Evolutionary conservation across 2,888 invertebrate genomes (phyloP).

Genomic region (Lepidocyrtoides sp.): DNA sequence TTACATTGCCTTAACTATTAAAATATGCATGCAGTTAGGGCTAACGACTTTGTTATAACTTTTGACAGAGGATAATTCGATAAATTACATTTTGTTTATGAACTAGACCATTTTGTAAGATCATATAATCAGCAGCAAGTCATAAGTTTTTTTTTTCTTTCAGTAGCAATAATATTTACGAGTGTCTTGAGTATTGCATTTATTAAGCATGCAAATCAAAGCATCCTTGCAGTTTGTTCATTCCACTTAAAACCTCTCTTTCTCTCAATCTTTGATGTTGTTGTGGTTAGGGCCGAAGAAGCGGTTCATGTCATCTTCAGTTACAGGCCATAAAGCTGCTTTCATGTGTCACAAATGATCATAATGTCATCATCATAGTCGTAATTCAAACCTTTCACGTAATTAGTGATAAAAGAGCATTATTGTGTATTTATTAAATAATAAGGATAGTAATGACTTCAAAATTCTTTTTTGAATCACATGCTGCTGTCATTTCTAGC

Average conservation of each 20-base stretch:
- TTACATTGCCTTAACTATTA: neutral
- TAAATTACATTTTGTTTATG: neutral
- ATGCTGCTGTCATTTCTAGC: conserved; percentile 21
- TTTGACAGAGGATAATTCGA: neutral
- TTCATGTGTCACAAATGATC: conserved; percentile 64
- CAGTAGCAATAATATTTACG: neutral
- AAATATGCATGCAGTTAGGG: neutral
- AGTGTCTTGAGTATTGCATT: neutral
- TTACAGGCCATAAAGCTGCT: conserved; percentile 57
- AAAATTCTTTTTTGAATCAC: conserved; percentile 27
- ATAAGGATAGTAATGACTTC: conserved; percentile 16
- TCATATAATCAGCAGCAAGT: neutral
- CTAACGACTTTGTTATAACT: conserved; percentile 11
- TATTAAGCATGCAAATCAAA: neutral
- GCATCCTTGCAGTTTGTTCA: neutral
- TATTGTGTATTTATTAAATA: conserved; percentile 48
- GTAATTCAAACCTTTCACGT: conserved; percentile 32
- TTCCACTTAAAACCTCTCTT: neutral
- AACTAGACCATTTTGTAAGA: neutral
- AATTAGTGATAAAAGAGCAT: conserved; percentile 41
- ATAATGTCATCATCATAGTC: conserved; percentile 43
- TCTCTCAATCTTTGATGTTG: neutral
- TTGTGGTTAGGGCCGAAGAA: neutral
- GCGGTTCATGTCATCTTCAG: conserved; percentile 43
- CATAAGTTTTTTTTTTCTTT: neutral